Conservation (phyloP, 2,797 vertebrate species). For the Tenualosa thibaudeaui region DNA sequence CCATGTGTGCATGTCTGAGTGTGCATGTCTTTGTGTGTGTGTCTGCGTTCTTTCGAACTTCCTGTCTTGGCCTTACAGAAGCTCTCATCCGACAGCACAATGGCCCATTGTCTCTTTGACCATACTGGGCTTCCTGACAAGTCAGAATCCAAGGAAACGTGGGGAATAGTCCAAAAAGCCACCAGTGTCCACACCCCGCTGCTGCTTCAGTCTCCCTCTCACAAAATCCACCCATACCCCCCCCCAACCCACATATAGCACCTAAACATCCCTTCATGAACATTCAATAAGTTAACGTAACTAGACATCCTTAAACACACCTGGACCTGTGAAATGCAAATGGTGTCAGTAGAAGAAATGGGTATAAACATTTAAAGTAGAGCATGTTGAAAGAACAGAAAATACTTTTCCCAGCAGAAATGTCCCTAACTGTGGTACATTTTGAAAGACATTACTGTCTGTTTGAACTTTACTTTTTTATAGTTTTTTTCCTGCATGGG, state of each 20-base stretch:
- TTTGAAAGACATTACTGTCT: not conserved
- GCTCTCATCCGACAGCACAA: slow-evolving; percentile 56
- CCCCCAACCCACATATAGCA: not conserved
- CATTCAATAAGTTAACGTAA: not conserved
- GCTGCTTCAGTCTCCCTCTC: not conserved
- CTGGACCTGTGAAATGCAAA: not conserved
- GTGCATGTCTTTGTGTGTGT: not conserved
- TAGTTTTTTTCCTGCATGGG: not conserved
- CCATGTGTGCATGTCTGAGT: not conserved
- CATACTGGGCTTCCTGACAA: slow-evolving; percentile 58
- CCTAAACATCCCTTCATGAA: not conserved
- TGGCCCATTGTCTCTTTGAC: slow-evolving; percentile 64
- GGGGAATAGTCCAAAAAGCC: slow-evolving; percentile 44
- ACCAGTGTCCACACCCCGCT: slow-evolving; percentile 37
- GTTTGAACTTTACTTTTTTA: not conserved
- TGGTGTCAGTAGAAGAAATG: not conserved
- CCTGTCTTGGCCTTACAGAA: slow-evolving; percentile 55
- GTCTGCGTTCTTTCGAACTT: slow-evolving; percentile 32
- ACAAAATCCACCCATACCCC: not conserved
- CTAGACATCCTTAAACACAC: not conserved
- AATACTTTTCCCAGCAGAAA: not conserved
- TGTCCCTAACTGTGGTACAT: not conserved
- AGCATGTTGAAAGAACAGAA: not conserved
- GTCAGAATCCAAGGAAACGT: slow-evolving; percentile 59
- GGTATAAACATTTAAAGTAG: not conserved